Base-by-base conservation (phyloP, 2,113 vertebrate species). In the Bos indicus region DNA sequence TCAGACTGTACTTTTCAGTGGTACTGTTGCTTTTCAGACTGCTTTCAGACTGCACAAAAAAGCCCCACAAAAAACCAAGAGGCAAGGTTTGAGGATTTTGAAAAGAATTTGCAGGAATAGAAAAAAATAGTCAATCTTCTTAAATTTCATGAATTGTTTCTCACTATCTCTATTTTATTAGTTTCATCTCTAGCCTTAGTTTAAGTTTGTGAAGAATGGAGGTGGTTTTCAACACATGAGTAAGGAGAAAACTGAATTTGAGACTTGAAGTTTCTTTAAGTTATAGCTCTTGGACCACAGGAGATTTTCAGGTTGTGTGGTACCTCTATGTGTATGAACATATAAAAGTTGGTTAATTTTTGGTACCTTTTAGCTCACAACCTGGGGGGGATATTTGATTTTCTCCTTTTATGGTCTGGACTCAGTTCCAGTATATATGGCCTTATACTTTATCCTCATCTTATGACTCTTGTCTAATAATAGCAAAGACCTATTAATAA, bases 401-500 rank as follows among this genome's bases (percentile, higher is more conserved):
- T 94, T 98, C 12, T 56, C 88, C 93, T 89, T 91, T 78, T 25
- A 83, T 17, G 78, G 77, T 88, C 59, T 91, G 36, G 89, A 90
- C 36, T 94, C 67, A 83, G 4, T 91, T 94, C 54, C 82, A 94
- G 25, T 36, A 26, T 93, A 10, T 16, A 7, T 87, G 2, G 14
- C 46, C 85, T 96, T 98, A 97, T 67, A 1, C 81, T 30, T 62
- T 74, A 95, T 56, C 51, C 87, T 83, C 33, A 25, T 96, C 87
- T 90, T 97, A 67, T 77, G 94, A 94, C 60, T 94, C 95, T 81
- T 97, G n/a, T 77, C 17, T 92, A 97, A 23, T 21, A 59, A 95
- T 86, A 90, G 59, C 93, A 82, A 85, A 97, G 83, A 43, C 36
- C 84, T 98, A 87, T 97, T 98, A 97, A 95, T 94, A 97, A 98